These are phyloP conservation scores for Phrynocephalus versicolor DNA, from an alignment of 2,113 vertebrate genomes.

Conservation along the genomic window DNA sequence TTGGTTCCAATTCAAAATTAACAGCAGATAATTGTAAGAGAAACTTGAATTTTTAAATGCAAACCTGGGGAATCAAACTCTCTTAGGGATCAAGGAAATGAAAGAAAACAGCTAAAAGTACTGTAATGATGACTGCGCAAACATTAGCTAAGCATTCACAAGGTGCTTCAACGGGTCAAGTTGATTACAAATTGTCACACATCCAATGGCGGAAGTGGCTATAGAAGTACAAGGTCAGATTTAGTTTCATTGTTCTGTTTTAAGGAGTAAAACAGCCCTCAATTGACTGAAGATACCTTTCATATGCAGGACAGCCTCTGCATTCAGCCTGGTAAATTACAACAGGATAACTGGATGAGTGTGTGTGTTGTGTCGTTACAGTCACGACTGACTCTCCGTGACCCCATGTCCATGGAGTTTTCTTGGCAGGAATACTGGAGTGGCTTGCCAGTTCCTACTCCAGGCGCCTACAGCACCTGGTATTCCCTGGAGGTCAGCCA, in stretches of 20 bases:
- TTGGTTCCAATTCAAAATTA: background rate
- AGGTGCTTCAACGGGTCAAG: no score
- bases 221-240: background rate
- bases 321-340: background rate
- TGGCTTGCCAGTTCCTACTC: no score
- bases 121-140: background rate
- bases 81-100: background rate
- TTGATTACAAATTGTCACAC: background rate
- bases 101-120: background rate
- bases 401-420: no score
- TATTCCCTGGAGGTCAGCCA: no score
- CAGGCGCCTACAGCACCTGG: no score
- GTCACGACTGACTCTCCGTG: no score
- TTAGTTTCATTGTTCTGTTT: background rate
- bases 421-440: no score
- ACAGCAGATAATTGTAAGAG: background rate
- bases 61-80: background rate
- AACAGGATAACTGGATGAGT: background rate
- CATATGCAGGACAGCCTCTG: background rate
- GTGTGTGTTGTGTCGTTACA: no score
- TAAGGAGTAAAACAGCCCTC: background rate
- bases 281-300: background rate
- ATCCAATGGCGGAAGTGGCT: background rate
- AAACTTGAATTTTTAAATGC: background rate
- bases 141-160: no score